Base-by-base conservation (phyloP, 2,797 vertebrate genomes). In the Phoebastria nigripes region DNA sequence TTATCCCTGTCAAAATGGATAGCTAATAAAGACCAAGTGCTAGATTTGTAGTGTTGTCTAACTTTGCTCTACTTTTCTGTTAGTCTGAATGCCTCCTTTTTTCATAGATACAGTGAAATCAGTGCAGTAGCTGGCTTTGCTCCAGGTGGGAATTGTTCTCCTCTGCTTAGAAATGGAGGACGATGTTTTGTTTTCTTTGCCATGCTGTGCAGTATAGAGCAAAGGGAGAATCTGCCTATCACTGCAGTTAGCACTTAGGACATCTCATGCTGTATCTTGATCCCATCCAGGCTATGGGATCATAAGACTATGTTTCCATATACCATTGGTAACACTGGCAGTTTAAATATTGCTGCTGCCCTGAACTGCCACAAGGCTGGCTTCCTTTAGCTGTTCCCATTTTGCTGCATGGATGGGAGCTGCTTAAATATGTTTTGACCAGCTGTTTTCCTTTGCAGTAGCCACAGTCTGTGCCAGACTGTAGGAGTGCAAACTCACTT, bases 51-150 rank as follows among this genome's bases (percentile, higher is more conserved):
- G 37, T 29, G 29, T 87, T 94, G 58, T 83, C 82, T 93, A 37
- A 58, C 29, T 93, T 67, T 69, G 56, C 51, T 93, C 46, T 85
- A 58, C 61, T 91, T 91, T 90, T 71, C 85, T 81, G 21, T 67
- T 78, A 3, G 1, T 83, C 54, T 81, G 72, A 93, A 47, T 71
- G 58, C 49, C 52, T 78, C 69, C 61, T 61, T 11, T 66, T 83
- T 78, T 84, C 16, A 1, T 10, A 71, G 72, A 12, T 51, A 5
- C 0, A 51, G 62, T 58, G 65, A 46, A 42, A 28, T 66, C 80
- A 84, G 62, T 47, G 46, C 47, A 41, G 54, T 15, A 71, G 46
- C 63, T 89, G 61, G 37, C 66, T 55, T 82, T 85, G 59, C 39
- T 94, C 39, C 49, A 61, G 65, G 5, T 63, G 44, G 65, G 46